phyloP scores from a whole-genome alignment of 2,888 invertebrate genomes.

The Thecocarcelia acutangulata region DNA sequence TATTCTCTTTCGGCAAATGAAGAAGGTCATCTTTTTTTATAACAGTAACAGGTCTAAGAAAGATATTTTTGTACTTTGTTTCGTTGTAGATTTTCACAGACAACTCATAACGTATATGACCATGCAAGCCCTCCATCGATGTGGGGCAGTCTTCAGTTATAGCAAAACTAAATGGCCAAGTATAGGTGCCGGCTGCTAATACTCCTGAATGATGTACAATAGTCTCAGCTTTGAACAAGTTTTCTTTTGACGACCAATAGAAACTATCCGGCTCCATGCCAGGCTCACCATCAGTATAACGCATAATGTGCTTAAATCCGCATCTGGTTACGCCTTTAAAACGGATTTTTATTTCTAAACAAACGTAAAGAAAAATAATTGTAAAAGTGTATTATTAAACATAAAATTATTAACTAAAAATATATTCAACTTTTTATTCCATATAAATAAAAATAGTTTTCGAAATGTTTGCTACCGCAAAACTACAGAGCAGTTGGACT shows the following conservation, averaged over 20 bases:
- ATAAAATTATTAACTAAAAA: too few species aligned
- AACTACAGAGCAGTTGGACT: too few species aligned
- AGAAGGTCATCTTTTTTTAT: constrained; percentile 90
- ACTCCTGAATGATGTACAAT: constrained; percentile 50
- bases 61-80: constrained; percentile 85
- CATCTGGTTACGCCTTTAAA: constrained; percentile 3
- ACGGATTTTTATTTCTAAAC: too few species aligned
- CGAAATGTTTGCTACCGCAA: too few species aligned
- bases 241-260: too few species aligned
- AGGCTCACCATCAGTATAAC: too few species aligned
- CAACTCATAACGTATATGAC: constrained; percentile 88
- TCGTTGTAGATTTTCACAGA: constrained; percentile 87
- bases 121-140: constrained; percentile 86
- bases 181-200: constrained; percentile 64
- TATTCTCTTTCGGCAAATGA: constrained; percentile 82
- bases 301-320: too few species aligned
- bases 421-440: too few species aligned
- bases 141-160: constrained; percentile 70
- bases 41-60: constrained; percentile 84
- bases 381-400: too few species aligned
- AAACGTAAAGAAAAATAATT: too few species aligned
- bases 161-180: constrained; percentile 68
- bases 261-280: too few species aligned
- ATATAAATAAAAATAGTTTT: too few species aligned
- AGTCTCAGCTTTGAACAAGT: neutral